Evolutionary conservation across 1,140 invertebrate species (phyloP), one percentile per base, ranked within the genome.

Genomic region (Pseudomyrmex cubaensis): DNA sequence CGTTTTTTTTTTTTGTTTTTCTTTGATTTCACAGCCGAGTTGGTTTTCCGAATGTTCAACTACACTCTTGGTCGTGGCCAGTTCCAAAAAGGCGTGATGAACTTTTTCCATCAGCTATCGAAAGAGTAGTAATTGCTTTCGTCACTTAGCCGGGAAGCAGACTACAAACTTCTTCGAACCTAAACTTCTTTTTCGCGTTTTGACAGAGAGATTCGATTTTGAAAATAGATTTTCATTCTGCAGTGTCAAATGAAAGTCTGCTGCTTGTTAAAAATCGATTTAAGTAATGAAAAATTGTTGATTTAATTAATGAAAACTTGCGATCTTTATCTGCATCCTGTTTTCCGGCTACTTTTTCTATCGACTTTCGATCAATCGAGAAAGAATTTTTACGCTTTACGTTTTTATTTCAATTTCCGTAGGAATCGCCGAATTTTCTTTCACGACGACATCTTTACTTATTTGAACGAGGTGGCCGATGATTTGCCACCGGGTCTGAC

Each of bases 11-110:
- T 20, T 20, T 20, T 76, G 59, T 54, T 13, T 66, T 20, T 50
- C 5, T 44, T 59, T 84, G 4, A 8, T 82, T 84, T 92, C 90
- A 67, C 94, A 96, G 97, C 97, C n/a, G 98, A 98, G 83, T 95
- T 98, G n/a, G 95, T 99, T 10, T 97, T 99, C 89, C 95, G 98
- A 57, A 99, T 99, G 98, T 96, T 99, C 91, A 97, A 98, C 89
- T 97, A 97, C 87, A 98, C 98, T 4, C 94, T 99, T 8, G 97
- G 98, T 4, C 95, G 96, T 64, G 93, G 96, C 4, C 96, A 97
- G 0, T 99, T 99, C 92, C 96, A 95, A 86, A 95, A 95, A 84
- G 97, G 97, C 13, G 90, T 99, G 54, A 95, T 96, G 83, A 96
- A 95, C 83, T 97, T 98, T 89, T 95, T 98, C 85, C 92, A 95